Evolutionary conservation across 1,140 invertebrate genomes (phyloP), one percentile per base, ranked within the genome.

Genomic region (Eumaeus atala): DNA sequence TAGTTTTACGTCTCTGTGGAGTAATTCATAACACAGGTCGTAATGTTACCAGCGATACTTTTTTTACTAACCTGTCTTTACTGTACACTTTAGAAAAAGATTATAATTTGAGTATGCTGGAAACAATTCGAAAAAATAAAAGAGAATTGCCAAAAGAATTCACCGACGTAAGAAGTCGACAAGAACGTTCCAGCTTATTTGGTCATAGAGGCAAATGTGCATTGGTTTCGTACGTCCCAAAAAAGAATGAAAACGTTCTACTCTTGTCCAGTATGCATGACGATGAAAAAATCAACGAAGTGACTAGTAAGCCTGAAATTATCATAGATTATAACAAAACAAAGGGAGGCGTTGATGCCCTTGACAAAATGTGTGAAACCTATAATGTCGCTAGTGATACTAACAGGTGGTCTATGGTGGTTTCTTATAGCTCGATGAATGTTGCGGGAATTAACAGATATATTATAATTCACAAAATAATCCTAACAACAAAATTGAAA

Each of bases 111-210:
- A 28, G 2, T 3, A 6, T 28, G 2, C 21, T 28, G 2, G 21
- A 6, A 6, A 28, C 21, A 6, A 28, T 28, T 28, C 21, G 21
- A 3, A 28, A 28, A 28, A 28, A 28, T 6, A 28, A 28, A 28
- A 2, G 21, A 28, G 21, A 28, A 28, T 28, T 28, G 21, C 21
- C 21, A 3, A 28, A 28, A 28, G 2, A 28, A 28, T 28, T 28
- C 21, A 28, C 21, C 2, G 21, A 28, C 2, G 6, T 6, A 28
- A 2, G 21, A 58, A 53, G 10, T n/a, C 11, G 58, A 61, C 42
- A 52, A 51, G n/a, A n/a, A n/a, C n/a, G n/a, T n/a, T 67, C 55
- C 47, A 59, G 58, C 51, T 33, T 64, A 49, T 62, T 66, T 38
- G 58, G 54, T 2, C 44, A 58, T 58, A 58, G 48, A 58, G 48